Conservation (phyloP, 2,113 vertebrate genomes). For the Forbesichthys papilliferus region DNA sequence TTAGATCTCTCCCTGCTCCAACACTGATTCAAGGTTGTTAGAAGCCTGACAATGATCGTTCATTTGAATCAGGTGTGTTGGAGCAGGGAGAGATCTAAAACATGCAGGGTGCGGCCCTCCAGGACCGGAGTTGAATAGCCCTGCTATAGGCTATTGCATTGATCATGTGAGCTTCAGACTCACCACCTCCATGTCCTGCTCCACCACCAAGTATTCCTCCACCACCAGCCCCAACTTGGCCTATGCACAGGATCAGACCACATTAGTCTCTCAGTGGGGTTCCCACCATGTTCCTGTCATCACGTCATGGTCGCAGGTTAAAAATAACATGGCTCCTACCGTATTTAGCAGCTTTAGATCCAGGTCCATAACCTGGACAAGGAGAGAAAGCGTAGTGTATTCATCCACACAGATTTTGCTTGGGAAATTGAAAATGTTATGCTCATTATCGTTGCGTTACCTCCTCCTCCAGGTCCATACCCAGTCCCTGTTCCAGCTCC, state of each 20-base stretch:
- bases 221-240: slow-evolving; percentile 36
- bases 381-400: slow-evolving; percentile 2
- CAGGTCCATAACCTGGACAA: slow-evolving; percentile 61
- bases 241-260: slow-evolving; percentile 23
- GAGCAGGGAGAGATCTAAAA: too few relatives aligned
- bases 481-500: slow-evolving; percentile 52
- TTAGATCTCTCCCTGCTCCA: too few relatives aligned
- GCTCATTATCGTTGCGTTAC: background rate
- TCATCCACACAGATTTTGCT: background rate
- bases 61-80: too few relatives aligned
- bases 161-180: slow-evolving; percentile 8
- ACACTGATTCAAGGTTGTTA: too few relatives aligned
- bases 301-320: background rate
- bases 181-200: slow-evolving; percentile 46
- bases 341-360: slow-evolving; percentile 73
- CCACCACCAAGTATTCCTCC: slow-evolving; percentile 55
- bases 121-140: too few relatives aligned
- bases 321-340: slow-evolving; percentile 40
- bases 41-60: too few relatives aligned
- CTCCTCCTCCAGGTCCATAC: slow-evolving; percentile 64
- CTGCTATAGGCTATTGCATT: too few relatives aligned
- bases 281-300: background rate
- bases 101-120: too few relatives aligned
- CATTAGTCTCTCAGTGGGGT: background rate
- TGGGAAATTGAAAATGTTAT: background rate